These are phyloP conservation scores for Malacosoma neustria DNA, from an alignment of 2,888 invertebrate species.

Conservation along the genomic window DNA sequence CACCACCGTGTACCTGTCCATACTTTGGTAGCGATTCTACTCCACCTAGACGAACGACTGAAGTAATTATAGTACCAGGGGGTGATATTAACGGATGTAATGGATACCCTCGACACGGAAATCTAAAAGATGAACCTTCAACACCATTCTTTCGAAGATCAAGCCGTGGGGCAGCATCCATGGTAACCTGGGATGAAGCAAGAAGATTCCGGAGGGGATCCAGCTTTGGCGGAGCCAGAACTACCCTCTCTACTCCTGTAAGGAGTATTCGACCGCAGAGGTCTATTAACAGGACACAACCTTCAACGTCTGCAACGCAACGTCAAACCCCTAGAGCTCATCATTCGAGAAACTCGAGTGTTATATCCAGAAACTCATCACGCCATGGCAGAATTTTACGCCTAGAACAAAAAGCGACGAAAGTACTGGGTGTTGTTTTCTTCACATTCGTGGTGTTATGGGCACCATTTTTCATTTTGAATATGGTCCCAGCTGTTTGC, in stretches of 20 bases:
- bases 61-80: slow-evolving; percentile 69
- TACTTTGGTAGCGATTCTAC: slow-evolving; percentile 83
- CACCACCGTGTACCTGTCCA: slow-evolving; percentile 87
- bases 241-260: slow-evolving; percentile 73
- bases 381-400: slow-evolving; percentile 89
- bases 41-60: slow-evolving; percentile 63
- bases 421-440: slow-evolving; percentile 95
- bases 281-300: slow-evolving; percentile 46
- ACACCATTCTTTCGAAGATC: slow-evolving; percentile 66
- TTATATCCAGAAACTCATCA: slow-evolving; percentile 86
- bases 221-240: slow-evolving; percentile 80
- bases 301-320: slow-evolving; percentile 46
- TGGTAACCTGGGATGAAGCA: slow-evolving; percentile 85
- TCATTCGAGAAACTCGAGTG: slow-evolving; percentile 86
- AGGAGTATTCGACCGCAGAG: slow-evolving; percentile 50
- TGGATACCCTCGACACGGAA: slow-evolving; percentile 48
- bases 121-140: slow-evolving; percentile 52
- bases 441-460: slow-evolving; percentile 95
- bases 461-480: slow-evolving; percentile 96
- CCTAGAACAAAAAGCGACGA: slow-evolving; percentile 96
- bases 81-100: slow-evolving; percentile 65
- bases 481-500: slow-evolving; percentile 89
- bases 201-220: slow-evolving; percentile 79
- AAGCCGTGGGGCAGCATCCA: slow-evolving; percentile 81
- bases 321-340: slow-evolving; percentile 78